Conservation (phyloP, 2,113 vertebrate genomes). For the Synchiropus splendidus region DNA sequence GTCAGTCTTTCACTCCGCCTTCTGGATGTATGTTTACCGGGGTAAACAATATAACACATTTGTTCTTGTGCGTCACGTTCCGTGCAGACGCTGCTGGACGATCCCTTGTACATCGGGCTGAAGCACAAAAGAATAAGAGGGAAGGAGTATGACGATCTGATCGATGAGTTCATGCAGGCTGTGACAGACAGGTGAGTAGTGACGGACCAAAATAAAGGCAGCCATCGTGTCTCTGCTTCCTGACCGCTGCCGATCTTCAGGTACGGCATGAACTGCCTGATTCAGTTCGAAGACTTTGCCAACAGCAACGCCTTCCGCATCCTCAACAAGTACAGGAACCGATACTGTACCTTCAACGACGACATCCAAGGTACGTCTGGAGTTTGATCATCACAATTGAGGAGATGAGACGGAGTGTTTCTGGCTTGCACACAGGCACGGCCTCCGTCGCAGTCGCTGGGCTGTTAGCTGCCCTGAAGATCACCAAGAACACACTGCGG, state of each 20-base stretch:
- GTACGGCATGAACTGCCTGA: conserved; percentile 90
- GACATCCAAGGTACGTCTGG: conserved; percentile 84
- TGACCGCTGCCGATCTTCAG: conserved; percentile 49
- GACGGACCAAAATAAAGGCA: not conserved
- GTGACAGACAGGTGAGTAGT: conserved; percentile 85
- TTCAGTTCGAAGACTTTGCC: conserved; percentile 98
- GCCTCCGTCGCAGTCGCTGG: conserved; percentile 92
- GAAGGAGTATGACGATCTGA: conserved; percentile 84
- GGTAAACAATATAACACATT: not conserved
- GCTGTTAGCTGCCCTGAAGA: conserved; percentile 80
- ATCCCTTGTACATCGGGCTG: conserved; percentile 93
- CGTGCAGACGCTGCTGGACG: conserved; percentile 78
- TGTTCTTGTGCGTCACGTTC: not conserved
- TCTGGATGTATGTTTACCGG: too few relatives aligned
- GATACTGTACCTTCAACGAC: conserved; percentile 92
- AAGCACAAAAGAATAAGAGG: conserved; percentile 88
- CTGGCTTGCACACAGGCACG: conserved; percentile 70
- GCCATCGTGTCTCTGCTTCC: not conserved
- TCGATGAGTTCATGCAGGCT: conserved; percentile 97
- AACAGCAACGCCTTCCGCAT: conserved; percentile 92
- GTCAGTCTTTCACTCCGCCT: too few relatives aligned
- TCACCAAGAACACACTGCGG: conserved; percentile 85
- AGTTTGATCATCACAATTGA: not conserved
- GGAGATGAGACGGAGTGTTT: not conserved
- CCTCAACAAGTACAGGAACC: conserved; percentile 88